These are phyloP conservation scores for Buceros bicornis DNA, from an alignment of 2,797 vertebrate genomes.

Conservation along the genomic window DNA sequence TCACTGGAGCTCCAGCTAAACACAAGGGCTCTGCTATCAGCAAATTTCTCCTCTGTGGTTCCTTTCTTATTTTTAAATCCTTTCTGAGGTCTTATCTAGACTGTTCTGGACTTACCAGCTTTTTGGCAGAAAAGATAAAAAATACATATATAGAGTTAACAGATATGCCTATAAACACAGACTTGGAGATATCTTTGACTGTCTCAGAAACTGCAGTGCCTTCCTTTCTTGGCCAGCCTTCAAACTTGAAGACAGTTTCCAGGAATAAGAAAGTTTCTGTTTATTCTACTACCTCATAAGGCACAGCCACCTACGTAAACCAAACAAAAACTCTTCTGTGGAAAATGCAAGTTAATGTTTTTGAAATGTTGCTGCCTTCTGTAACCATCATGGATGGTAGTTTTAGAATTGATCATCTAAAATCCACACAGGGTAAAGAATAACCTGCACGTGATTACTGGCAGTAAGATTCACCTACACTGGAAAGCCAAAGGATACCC, in stretches of 20 bases:
- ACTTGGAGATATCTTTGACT: not conserved
- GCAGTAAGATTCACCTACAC: not conserved
- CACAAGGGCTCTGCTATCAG: not conserved
- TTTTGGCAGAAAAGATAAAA: not conserved
- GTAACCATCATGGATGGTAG: not conserved
- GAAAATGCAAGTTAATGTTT: not conserved
- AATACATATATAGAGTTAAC: not conserved
- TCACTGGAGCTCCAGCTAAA: not conserved
- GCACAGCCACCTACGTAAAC: not conserved
- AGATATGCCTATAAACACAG: not conserved
- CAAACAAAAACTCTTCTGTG: not conserved
- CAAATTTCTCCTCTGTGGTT: not conserved
- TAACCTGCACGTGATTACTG: accelerated
- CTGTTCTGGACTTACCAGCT: not conserved
- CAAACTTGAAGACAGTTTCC: not conserved
- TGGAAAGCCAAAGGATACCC: not conserved
- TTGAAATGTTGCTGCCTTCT: not conserved
- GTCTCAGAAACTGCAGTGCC: not conserved
- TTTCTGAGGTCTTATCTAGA: not conserved
- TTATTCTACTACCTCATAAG: not conserved
- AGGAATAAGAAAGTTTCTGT: not conserved
- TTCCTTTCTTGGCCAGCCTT: not conserved
- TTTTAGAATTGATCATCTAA: not conserved
- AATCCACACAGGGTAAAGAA: not conserved
- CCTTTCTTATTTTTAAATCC: not conserved